Percentiles rank a stretch among this genome's conserved stretches.
Conservation (phyloP, 1,140 invertebrate genomes). For the Oreohelix idahoensis region DNA sequence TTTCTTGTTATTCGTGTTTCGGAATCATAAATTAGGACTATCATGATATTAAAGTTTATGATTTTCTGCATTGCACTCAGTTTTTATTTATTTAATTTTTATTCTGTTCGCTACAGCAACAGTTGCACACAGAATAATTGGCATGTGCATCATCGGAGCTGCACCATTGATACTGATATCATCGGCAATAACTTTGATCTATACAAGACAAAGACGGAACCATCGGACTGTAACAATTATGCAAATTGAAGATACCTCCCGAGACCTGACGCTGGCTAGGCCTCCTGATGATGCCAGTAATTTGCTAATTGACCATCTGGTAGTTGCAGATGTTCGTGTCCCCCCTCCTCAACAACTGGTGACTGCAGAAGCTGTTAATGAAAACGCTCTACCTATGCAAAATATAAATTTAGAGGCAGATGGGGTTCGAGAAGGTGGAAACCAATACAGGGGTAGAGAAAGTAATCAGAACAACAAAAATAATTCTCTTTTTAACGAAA, state of each 20-base stretch:
- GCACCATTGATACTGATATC: background rate
- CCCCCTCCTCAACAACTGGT: background rate
- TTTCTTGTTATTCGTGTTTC: no score
- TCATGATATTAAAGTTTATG: no score
- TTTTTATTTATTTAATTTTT: background rate
- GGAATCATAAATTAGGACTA: no score
- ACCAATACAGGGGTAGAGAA: no score
- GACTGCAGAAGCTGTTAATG: background rate
- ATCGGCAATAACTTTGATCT: background rate
- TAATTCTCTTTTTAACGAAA: background rate
- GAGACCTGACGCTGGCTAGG: background rate
- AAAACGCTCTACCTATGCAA: background rate
- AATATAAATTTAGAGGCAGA: background rate
- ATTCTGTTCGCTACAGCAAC: background rate
- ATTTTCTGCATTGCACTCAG: no score
- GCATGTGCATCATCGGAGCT: background rate
- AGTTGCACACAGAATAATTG: background rate
- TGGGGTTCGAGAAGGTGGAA: background rate
- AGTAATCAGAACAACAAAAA: background rate
- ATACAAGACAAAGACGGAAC: background rate
- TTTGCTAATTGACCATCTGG: background rate
- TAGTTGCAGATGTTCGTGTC: background rate
- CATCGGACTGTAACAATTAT: background rate
- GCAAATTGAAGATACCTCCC: background rate
- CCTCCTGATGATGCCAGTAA: background rate